These are phyloP conservation scores for Cardiocondyla obscurior DNA, from an alignment of 1,140 invertebrate species.

Conservation along the genomic window DNA sequence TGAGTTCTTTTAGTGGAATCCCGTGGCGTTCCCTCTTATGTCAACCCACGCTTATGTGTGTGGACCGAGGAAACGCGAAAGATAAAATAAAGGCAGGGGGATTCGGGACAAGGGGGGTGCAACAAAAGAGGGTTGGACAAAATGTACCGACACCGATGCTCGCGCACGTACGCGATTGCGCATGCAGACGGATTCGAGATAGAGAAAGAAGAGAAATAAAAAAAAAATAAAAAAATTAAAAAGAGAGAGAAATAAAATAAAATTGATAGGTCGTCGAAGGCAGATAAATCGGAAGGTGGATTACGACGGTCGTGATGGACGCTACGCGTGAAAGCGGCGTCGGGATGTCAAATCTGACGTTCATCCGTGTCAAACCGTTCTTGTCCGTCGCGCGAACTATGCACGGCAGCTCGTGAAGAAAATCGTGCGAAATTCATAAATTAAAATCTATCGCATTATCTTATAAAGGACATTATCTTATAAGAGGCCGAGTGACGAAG, in stretches of 20 bases:
- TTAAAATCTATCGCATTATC: background rate
- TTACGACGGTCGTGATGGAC: slow-evolving; percentile 27
- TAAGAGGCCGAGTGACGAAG: background rate
- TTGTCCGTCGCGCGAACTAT: background rate
- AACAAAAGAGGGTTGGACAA: slow-evolving; percentile 13
- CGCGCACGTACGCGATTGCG: slow-evolving; percentile 22
- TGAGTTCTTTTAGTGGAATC: slow-evolving; percentile 29
- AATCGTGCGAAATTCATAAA: background rate
- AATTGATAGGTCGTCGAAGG: background rate
- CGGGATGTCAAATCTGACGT: slow-evolving; percentile 17
- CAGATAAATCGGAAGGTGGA: slow-evolving; percentile 25
- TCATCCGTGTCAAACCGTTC: background rate
- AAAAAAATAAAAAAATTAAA: slow-evolving; percentile 17
- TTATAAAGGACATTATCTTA: background rate
- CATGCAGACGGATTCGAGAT: background rate
- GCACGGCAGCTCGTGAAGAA: background rate
- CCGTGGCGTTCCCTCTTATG: slow-evolving; percentile 31
- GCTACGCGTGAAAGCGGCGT: slow-evolving; percentile 24
- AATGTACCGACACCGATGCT: slow-evolving; percentile 15
- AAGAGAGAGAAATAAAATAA: slow-evolving; percentile 3
- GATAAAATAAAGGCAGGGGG: slow-evolving; percentile 37
- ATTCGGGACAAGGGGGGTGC: slow-evolving; percentile 15
- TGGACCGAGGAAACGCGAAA: slow-evolving; percentile 3
- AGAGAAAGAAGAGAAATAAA: too few species aligned
- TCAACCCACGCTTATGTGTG: slow-evolving; percentile 25